These are phyloP conservation scores for Notolepis coatsorum DNA, from an alignment of 2,797 vertebrate species.

Conservation along the genomic window DNA sequence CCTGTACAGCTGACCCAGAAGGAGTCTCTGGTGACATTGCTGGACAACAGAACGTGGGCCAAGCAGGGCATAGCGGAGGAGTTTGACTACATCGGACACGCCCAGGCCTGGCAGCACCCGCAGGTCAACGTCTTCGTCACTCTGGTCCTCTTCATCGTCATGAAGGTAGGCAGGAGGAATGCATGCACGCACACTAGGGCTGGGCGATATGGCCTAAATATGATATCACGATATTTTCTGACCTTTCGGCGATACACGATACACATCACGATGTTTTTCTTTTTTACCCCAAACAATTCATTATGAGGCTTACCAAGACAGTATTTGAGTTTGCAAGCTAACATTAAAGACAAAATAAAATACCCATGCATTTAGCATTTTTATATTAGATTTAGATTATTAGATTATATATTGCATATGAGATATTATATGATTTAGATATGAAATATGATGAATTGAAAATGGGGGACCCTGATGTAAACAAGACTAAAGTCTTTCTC, in stretches of 20 bases:
- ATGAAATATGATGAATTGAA: no score
- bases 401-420: no score
- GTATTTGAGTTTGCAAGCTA: no score
- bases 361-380: no score
- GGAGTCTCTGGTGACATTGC: constrained; percentile 91
- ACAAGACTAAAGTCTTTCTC: no score
- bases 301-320: no score
- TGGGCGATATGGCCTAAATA: neutral
- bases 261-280: no score
- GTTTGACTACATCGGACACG: constrained; percentile 86
- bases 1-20: constrained; percentile 91
- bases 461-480: no score
- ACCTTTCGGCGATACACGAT: neutral
- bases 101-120: constrained; percentile 91
- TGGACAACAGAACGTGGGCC: constrained; percentile 96
- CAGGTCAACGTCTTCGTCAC: constrained; percentile 93
- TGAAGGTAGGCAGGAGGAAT: constrained; percentile 84
- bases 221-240: neutral
- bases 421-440: no score
- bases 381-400: no score
- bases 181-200: neutral
- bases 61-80: constrained; percentile 90
- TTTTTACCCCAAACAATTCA: no score
- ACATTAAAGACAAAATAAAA: no score
- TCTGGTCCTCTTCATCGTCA: constrained; percentile 93